Conservation (phyloP, 2,113 vertebrate genomes). For the Procapra przewalskii region DNA sequence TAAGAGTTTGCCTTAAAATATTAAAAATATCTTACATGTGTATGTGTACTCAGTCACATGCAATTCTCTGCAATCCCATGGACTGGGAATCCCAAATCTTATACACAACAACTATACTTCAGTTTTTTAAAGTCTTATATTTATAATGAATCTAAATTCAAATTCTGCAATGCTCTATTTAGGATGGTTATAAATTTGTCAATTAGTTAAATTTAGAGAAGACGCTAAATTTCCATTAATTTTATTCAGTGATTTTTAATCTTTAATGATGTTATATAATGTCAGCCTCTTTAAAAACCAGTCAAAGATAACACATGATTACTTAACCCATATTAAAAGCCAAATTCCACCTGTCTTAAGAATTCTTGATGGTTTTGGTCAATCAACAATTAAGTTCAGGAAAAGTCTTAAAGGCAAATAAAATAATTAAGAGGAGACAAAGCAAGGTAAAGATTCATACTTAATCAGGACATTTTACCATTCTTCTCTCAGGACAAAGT, state of each 20-base stretch:
- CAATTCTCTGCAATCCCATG: background rate
- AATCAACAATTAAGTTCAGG: background rate
- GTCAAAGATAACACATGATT: background rate
- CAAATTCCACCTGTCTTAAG: background rate
- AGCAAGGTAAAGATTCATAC: background rate
- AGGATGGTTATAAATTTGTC: background rate
- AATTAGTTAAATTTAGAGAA: background rate
- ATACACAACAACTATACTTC: background rate
- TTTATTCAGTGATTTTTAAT: conserved; percentile 15
- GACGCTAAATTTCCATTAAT: background rate
- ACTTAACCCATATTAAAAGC: background rate
- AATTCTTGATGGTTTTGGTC: background rate
- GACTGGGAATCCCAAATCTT: background rate
- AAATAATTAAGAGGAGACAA: background rate
- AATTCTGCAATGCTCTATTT: background rate
- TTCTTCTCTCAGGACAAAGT: background rate
- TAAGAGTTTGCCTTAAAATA: background rate
- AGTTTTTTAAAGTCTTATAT: background rate
- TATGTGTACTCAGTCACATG: background rate
- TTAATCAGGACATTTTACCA: background rate
- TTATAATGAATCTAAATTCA: background rate
- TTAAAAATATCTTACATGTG: background rate
- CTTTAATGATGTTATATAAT: conserved; percentile 4
- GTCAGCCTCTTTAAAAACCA: background rate
- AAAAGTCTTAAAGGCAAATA: background rate